phyloP scores from a whole-genome alignment of 1,140 invertebrate genomes.

The Thereuonema tuberculata region DNA sequence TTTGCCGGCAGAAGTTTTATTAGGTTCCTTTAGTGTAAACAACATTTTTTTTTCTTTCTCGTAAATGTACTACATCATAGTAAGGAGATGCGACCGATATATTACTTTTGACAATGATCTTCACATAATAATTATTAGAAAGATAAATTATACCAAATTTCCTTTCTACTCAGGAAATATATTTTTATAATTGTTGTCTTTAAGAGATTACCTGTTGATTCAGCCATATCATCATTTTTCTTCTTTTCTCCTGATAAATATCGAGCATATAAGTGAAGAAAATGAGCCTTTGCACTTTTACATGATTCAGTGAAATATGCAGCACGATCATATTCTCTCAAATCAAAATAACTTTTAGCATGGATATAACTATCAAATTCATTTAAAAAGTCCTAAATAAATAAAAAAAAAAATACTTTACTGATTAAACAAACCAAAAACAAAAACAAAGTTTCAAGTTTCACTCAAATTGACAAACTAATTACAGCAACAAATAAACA shows the following conservation, averaged over 20 bases:
- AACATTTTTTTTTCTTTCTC: too few species aligned
- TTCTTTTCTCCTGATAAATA: conserved; percentile 83
- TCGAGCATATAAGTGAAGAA: conserved; percentile 67
- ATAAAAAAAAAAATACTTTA: conserved; percentile 18
- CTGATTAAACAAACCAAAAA: conserved; percentile 52
- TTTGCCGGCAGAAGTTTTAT: too few species aligned
- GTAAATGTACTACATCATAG: too few species aligned
- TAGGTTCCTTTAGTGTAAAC: too few species aligned
- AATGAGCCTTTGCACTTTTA: conserved; percentile 47
- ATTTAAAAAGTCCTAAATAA: conserved; percentile 34
- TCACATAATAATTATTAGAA: too few species aligned
- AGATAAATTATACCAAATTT: too few species aligned
- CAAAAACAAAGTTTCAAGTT: conserved; percentile 6
- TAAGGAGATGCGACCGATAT: too few species aligned
- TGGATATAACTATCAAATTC: conserved; percentile 54
- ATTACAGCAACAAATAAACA: conserved; percentile 14
- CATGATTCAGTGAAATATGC: conserved; percentile 65
- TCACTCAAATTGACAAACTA: neutral
- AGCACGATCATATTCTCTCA: conserved; percentile 81
- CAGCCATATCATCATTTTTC: conserved; percentile 65
- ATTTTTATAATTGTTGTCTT: too few species aligned
- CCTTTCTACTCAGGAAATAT: too few species aligned
- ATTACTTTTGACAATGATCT: too few species aligned
- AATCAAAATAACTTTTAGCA: conserved; percentile 80
- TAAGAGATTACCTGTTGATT: conserved; percentile 43